Evolutionary conservation across 2,797 vertebrate genomes (phyloP).

Genomic region (Podarcis lilfordi): DNA sequence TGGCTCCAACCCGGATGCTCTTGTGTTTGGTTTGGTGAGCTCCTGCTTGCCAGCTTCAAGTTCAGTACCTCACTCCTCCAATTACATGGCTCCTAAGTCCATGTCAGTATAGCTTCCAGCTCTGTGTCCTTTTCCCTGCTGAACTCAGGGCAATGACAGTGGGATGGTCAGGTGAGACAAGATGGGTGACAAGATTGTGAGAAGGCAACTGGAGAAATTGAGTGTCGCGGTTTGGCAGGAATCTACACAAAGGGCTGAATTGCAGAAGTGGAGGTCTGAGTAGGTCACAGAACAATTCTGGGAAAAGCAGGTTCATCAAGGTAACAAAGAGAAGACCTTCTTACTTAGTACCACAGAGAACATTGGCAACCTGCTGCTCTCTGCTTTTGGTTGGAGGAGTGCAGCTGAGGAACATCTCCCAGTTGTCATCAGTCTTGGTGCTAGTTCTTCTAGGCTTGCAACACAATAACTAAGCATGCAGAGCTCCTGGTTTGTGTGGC

Average conservation of each 20-base stretch:
- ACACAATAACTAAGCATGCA: too few relatives aligned
- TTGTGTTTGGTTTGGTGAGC: too few relatives aligned
- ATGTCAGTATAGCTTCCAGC: too few relatives aligned
- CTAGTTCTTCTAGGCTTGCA: neutral
- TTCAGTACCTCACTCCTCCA: too few relatives aligned
- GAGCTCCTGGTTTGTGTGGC: neutral
- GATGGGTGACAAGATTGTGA: neutral
- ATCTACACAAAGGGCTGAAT: neutral
- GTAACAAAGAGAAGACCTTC: neutral
- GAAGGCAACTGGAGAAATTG: neutral
- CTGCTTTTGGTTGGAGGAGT: neutral
- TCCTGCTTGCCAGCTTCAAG: too few relatives aligned
- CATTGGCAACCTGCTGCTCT: neutral
- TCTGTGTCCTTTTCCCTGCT: too few relatives aligned
- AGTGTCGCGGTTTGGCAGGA: neutral
- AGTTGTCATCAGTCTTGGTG: neutral
- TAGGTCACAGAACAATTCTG: neutral
- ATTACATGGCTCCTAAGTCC: too few relatives aligned
- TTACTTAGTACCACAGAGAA: neutral
- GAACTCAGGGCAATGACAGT: too few relatives aligned
- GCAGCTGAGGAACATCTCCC: neutral
- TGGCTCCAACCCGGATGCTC: too few relatives aligned
- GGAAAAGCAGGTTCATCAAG: neutral
- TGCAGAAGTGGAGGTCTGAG: neutral
- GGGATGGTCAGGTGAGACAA: neutral